These are phyloP conservation scores for Neotoxoptera formosana DNA, from an alignment of 1,140 invertebrate species.

Conservation along the genomic window DNA sequence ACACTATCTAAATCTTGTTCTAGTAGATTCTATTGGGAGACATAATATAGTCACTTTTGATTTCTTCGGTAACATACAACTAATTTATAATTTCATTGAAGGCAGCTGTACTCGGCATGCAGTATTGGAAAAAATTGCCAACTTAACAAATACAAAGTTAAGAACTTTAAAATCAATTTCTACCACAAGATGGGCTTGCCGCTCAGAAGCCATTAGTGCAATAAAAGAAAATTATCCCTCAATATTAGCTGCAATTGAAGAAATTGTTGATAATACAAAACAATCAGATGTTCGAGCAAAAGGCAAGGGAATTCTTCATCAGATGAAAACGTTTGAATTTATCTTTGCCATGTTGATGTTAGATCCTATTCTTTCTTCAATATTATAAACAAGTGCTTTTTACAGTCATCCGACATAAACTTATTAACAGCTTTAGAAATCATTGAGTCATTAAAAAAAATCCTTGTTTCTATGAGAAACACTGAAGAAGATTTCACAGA, in stretches of 20 bases:
- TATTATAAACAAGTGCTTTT: slow-evolving; percentile 57
- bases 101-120: slow-evolving; percentile 58
- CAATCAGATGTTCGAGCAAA: slow-evolving; percentile 50
- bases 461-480: slow-evolving; percentile 24
- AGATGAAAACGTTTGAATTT: slow-evolving; percentile 58
- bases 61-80: slow-evolving; percentile 49
- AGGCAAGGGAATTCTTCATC: slow-evolving; percentile 41
- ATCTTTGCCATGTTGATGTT: slow-evolving; percentile 56
- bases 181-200: slow-evolving; percentile 58
- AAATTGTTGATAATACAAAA: slow-evolving; percentile 32
- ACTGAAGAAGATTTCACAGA: neutral
- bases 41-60: too few species aligned
- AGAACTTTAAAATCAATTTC: slow-evolving; percentile 58
- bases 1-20: too few species aligned
- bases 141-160: slow-evolving; percentile 54
- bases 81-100: slow-evolving; percentile 59
- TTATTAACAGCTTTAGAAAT: slow-evolving; percentile 49
- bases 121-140: slow-evolving; percentile 26
- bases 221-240: slow-evolving; percentile 42
- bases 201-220: slow-evolving; percentile 57
- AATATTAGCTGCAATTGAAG: slow-evolving; percentile 33
- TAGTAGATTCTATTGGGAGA: too few species aligned
- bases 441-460: neutral
- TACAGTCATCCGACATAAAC: slow-evolving; percentile 51
- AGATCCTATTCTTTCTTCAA: slow-evolving; percentile 55